These are phyloP conservation scores for Bombyx mandarina DNA, from an alignment of 1,140 invertebrate species.

Conservation along the genomic window DNA sequence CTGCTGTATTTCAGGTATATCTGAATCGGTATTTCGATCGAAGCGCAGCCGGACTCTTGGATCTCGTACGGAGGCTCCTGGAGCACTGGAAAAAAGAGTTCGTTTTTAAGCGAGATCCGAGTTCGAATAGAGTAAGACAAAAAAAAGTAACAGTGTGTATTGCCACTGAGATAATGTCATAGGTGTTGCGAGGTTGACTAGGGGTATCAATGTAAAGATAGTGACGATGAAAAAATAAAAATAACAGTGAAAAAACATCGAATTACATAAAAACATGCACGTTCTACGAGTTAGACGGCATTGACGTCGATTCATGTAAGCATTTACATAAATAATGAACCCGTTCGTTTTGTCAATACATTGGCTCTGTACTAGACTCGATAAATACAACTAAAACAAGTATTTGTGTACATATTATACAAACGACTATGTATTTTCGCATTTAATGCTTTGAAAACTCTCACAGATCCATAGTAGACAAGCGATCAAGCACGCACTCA, in stretches of 20 bases:
- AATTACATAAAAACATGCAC: constrained; percentile 1
- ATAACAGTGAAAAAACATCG: background rate
- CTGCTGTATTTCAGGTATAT: constrained; percentile 58
- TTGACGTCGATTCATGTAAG: background rate
- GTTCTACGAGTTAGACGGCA: background rate
- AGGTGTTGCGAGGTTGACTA: constrained; percentile 7
- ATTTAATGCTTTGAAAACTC: too few relatives aligned
- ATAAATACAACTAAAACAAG: too few relatives aligned
- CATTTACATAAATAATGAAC: constrained; percentile 8
- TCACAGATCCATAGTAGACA: too few relatives aligned
- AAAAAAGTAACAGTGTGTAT: constrained; percentile 5
- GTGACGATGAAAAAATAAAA: constrained; percentile 2
- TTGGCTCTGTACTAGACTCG: background rate
- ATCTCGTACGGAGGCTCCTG: constrained; percentile 66
- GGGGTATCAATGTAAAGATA: constrained; percentile 16
- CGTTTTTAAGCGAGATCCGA: background rate
- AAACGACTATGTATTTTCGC: too few relatives aligned
- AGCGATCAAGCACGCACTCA: too few relatives aligned
- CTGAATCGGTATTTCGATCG: constrained; percentile 60
- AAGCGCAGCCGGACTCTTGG: constrained; percentile 58
- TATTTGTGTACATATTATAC: too few relatives aligned
- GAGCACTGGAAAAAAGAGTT: constrained; percentile 42
- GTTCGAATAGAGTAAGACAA: background rate
- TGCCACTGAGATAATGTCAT: constrained; percentile 19
- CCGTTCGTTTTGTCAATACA: constrained; percentile 1